Base-by-base conservation (phyloP, 92 coral and sea anemone species). In the Plumapathes pennacea region DNA sequence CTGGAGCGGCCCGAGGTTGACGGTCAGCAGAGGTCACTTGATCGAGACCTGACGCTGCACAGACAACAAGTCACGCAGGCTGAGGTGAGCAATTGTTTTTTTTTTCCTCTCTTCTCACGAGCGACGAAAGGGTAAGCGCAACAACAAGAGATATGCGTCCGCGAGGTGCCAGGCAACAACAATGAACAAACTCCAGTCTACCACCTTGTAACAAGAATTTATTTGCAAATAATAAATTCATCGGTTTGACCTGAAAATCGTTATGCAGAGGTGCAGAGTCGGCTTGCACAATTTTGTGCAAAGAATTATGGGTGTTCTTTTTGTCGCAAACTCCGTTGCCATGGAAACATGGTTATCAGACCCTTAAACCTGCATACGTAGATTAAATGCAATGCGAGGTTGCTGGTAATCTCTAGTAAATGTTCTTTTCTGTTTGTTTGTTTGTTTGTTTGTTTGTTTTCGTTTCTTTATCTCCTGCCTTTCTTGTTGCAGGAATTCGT, bases 1-100 rank as follows among this genome's bases (percentile, higher is more conserved):
- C 71, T 92, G 21, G 98, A 92, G 39, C 60, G 98, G 29, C 95
- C 98, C 0, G 98, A 92, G 58, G 84, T 74, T 39, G 98, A 92
- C 10, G 85, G 90, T 8, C 96, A 89, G 73, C 40, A 71, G 60
- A 64, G 98, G 24, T 77, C 98, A 28, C 48, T 89, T 30, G 90
- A 88, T 19, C 70, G 96, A 47, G 94, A 92, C 64, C 67, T 81
- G 57, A 62, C 72, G 46, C 79, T 84, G 14, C 98, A 92, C 60
- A 72, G 66, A 46, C 96, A 92, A 46, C 96, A 92, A 48, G 78
- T 89, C 31, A 25, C 41, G 1, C 65, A 64, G 37, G 96, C 98
- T 0, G 63, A 84, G 95, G 98, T 92, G 75, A 11, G 25, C n/a
- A n/a, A n/a, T n/a, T n/a, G n/a, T 14, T 23, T 4, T 11, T 1